These are phyloP conservation scores for Tiliacea aurago DNA, from an alignment of 2,888 invertebrate genomes.

Conservation along the genomic window DNA sequence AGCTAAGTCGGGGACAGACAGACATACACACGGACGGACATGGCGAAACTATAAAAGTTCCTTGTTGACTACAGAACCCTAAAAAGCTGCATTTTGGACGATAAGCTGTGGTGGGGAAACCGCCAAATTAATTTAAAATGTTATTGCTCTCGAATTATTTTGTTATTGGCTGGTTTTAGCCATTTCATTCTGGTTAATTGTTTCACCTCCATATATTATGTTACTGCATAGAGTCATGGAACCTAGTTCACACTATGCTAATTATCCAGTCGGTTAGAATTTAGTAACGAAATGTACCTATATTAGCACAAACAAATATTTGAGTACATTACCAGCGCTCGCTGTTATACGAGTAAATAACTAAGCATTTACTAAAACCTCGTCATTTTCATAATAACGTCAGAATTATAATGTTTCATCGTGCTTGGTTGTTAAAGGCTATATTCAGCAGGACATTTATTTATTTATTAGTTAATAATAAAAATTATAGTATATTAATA, in stretches of 20 bases:
- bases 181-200: not conserved
- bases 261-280: not conserved
- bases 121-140: slow-evolving; percentile 11
- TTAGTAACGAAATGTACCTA: not conserved
- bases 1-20: no score
- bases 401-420: not conserved
- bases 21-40: no score
- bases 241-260: not conserved
- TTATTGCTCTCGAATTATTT: not conserved
- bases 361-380: not conserved
- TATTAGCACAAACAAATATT: no score
- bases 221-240: not conserved
- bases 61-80: no score
- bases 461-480: no score
- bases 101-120: not conserved
- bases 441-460: no score
- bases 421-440: not conserved
- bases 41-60: no score
- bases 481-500: no score
- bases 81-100: not conserved
- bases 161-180: not conserved
- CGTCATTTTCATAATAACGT: not conserved
- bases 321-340: no score
- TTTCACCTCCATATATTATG: not conserved
- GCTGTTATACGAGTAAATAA: not conserved